Evolutionary conservation across 2,888 invertebrate genomes (phyloP), one percentile per base, ranked within the genome.

Genomic region (Andrena marginata): DNA sequence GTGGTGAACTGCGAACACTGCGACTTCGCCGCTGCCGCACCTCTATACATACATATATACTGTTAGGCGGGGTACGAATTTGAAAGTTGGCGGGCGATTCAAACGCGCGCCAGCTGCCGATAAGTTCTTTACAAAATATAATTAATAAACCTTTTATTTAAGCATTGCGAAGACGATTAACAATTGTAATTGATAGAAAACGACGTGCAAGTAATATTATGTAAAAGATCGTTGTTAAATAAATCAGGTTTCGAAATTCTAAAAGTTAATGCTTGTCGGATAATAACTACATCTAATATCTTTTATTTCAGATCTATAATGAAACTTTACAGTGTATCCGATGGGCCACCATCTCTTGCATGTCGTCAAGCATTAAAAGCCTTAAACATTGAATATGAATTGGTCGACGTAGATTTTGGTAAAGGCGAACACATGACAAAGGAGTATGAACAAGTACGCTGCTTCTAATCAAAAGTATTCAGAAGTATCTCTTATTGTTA

Each of bases 271-370:
- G 42, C 16, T 16, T 42, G 42, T 42, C 16, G 42, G 16, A 16
- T 42, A 16, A 42, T 42, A 42, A 4, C 10, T 20, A 48, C 4
- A 65, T 20, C 3, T 5, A 67, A n/a, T 67, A 42, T 26, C 0
- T 62, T 42, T 26, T 0, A 16, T 62, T 73, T 62, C 23, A 74
- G 65, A 29, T 56, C 0, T 23, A 77, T 8, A 23, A 94, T 97
- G 92, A 97, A 97, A 91, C 92, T 97, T 60, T 97, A 97, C 90
- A 95, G 96, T 64, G 96, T 97, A 70, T 96, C 96, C 3, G 97
- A 97, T 94, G 97, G 97, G 0, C 97, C 97, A 1, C 97, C 97
- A 68, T 97, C 97, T 6, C 92, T 97, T 78, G 96, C 97, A 5
- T 97, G 97, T 68, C 95, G 96, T 51, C 96, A 97, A 95, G 95